Base-by-base conservation (phyloP, 2,797 vertebrate genomes). In the Gambusia yucatana region DNA sequence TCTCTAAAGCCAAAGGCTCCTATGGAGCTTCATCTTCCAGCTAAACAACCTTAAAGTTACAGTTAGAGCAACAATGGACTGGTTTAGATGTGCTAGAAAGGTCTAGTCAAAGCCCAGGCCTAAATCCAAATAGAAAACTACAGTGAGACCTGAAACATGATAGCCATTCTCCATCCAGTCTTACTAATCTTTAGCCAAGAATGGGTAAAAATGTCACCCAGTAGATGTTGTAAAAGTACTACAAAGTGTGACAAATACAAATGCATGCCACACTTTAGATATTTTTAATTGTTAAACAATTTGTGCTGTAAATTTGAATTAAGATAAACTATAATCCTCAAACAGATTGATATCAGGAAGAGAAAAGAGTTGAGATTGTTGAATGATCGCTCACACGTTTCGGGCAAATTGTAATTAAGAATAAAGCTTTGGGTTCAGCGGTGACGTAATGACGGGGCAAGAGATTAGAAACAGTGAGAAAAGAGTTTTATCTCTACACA, bases 401-500 rank as follows among this genome's bases (percentile, higher is more conserved):
- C 17, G 52, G 25, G 43, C 20, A 65, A 77, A 82, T 20, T 20
- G 80, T 69, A 78, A 84, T 80, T 79, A 72, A 80, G 72, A 75
- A 47, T 77, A 57, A 57, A 79, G 80, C 52, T 28, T 2, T 41
- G 3, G 47, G 39, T 44, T 36, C 36, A 80, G 20, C 47, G 3
- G 67, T 75, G 82, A 81, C 0, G 13, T 72, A 81, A 86, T 77
- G n/a, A 79, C 28, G 47, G 81, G 63, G 46, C 22, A 70, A 79
- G 39, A 75, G 77, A 86, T 91, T 87, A 87, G 43, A 22, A 85
- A 84, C 82, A 11, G 78, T 69, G 57, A 81, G 82, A 80, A 87
- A 20, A 63, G 43, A 1, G n/a, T 30, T 8, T 81, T 44, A 48
- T 69, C 72, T 75, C 78, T n/a, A 73, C 77, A 77, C 47, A 82